phyloP scores from a whole-genome alignment of 2,113 vertebrate species.

The Nibea albiflora region DNA sequence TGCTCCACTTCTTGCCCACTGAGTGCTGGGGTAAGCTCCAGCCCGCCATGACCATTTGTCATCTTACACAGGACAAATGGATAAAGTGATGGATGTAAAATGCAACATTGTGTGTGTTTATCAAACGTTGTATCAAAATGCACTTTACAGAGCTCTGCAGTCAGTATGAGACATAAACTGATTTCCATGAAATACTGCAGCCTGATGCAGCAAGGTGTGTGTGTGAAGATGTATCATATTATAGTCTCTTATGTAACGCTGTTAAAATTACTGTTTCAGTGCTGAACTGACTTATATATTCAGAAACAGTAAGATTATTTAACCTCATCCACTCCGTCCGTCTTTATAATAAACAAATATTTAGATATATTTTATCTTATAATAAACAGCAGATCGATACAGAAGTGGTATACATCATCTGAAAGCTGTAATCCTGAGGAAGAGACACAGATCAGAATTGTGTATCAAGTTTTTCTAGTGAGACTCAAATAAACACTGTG shows the following conservation, averaged over 20 bases:
- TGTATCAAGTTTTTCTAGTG: too few species aligned
- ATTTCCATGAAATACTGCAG: background rate
- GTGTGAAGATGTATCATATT: background rate
- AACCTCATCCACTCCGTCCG: too few species aligned
- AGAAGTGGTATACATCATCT: too few species aligned
- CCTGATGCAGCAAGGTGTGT: background rate
- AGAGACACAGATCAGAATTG: too few species aligned
- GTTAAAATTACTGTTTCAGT: background rate
- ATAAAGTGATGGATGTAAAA: background rate
- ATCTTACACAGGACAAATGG: background rate
- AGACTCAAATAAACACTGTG: too few species aligned
- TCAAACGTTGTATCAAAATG: background rate
- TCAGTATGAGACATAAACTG: background rate
- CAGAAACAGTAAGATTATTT: background rate
- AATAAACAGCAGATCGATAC: too few species aligned
- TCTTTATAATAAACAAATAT: too few species aligned
- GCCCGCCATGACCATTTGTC: background rate
- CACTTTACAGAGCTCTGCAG: background rate
- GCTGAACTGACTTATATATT: too few species aligned
- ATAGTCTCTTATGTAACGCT: background rate
- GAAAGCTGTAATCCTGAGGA: too few species aligned
- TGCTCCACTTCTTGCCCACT: background rate
- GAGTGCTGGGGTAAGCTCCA: background rate
- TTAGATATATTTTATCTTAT: too few species aligned
- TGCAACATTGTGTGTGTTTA: background rate